These are phyloP conservation scores for Panthera leo DNA, from an alignment of 2,113 vertebrate species.

Conservation along the genomic window DNA sequence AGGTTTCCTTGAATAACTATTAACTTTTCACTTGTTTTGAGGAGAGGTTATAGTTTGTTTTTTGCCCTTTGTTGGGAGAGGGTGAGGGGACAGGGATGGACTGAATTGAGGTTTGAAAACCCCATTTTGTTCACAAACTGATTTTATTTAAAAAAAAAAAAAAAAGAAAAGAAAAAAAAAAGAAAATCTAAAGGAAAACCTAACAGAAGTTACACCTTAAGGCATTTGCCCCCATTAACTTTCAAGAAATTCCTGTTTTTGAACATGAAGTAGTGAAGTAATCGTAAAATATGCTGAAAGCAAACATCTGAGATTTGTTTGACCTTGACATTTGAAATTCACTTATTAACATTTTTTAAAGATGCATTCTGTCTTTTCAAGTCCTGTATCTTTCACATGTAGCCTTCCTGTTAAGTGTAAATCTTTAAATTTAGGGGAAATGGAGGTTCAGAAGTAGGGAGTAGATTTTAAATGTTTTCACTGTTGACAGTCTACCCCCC, in stretches of 20 bases:
- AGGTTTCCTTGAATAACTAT: conserved; percentile 80
- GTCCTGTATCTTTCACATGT: conserved; percentile 52
- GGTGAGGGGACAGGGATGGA: neutral
- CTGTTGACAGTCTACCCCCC: conserved; percentile 17
- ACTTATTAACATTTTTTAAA: conserved; percentile 56
- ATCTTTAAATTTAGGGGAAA: conserved; percentile 51
- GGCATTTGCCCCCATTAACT: conserved; percentile 70
- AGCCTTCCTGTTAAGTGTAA: conserved; percentile 54
- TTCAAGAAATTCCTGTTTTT: conserved; percentile 78
- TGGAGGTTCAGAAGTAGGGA: conserved; percentile 40
- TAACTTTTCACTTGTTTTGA: conserved; percentile 67
- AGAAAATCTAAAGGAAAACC: conserved; percentile 74
- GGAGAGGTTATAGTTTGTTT: conserved; percentile 37
- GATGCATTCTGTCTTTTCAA: conserved; percentile 56
- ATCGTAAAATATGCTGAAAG: conserved; percentile 84
- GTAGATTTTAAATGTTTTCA: conserved; percentile 48
- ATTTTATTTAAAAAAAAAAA: conserved; percentile 81
- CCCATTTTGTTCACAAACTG: conserved; percentile 83
- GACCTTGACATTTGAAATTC: conserved; percentile 77
- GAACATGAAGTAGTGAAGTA: conserved; percentile 46
- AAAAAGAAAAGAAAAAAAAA: neutral
- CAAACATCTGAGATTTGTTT: conserved; percentile 76
- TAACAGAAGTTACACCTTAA: conserved; percentile 74
- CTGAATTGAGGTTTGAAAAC: conserved; percentile 39
- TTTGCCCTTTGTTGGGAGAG: neutral